phyloP scores from a whole-genome alignment of 2,113 vertebrate species.

The Eleginops maclovinus region DNA sequence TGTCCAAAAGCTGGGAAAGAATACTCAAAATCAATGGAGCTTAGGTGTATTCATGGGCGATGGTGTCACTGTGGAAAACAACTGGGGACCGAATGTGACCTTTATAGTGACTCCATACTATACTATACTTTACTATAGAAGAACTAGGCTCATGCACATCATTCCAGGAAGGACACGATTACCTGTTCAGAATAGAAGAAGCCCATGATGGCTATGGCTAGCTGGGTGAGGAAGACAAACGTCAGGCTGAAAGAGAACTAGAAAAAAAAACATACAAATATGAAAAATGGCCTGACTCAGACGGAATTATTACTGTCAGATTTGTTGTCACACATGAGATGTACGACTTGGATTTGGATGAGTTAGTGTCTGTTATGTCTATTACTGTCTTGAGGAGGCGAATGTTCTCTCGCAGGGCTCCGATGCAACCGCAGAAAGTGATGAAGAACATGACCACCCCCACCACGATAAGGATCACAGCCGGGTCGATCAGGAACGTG shows the following conservation, averaged over 20 bases:
- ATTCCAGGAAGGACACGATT: conserved; percentile 13
- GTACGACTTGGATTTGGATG: conserved; percentile 16
- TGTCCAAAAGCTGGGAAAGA: conserved; percentile 24
- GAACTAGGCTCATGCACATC: neutral
- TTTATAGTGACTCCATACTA: neutral
- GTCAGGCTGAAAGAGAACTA: conserved; percentile 85
- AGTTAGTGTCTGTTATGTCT: conserved; percentile 45
- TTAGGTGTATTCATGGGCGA: neutral
- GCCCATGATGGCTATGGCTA: conserved; percentile 81
- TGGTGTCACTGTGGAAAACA: conserved; percentile 8
- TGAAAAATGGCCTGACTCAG: conserved; percentile 1
- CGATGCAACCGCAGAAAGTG: conserved; percentile 86
- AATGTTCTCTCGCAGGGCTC: conserved; percentile 85
- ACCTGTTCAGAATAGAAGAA: conserved; percentile 86
- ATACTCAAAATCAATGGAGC: conserved; percentile 24
- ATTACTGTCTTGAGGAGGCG: conserved; percentile 83
- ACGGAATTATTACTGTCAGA: conserved; percentile 7
- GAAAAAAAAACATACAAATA: conserved; percentile 3
- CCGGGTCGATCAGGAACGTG: conserved; percentile 84
- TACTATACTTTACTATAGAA: neutral
- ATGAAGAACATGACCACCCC: conserved; percentile 89
- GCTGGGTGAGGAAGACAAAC: conserved; percentile 82
- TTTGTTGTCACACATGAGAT: conserved; percentile 42
- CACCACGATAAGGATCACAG: conserved; percentile 84
- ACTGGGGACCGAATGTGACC: conserved; percentile 26